A percentile compares a stretch with the other conserved stretches of the same genome.
Conservation (phyloP, 2,888 invertebrate genomes). For the Papilio demoleus region DNA sequence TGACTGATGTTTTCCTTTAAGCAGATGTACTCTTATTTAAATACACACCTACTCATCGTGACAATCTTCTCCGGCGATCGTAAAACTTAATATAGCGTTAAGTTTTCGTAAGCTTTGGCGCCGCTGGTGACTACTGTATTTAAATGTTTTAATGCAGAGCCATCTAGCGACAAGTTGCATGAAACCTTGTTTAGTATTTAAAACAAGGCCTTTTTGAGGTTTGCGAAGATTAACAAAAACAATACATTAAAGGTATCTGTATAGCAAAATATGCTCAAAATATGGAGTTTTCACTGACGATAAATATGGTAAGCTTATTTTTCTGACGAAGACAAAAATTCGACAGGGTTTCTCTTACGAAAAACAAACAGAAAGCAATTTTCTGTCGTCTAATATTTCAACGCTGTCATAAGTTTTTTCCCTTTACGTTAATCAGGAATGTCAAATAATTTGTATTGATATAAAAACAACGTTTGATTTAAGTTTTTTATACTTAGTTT, state of each 20-base stretch:
- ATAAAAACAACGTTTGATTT: slow-evolving; percentile 24
- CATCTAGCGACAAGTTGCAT: slow-evolving; percentile 42
- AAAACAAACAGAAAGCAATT: slow-evolving; percentile 55
- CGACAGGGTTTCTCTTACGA: slow-evolving; percentile 50
- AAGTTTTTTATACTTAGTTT: background rate
- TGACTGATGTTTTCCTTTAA: slow-evolving; percentile 31
- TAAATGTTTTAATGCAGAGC: slow-evolving; percentile 26
- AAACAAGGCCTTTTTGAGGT: background rate
- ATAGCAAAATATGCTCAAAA: background rate
- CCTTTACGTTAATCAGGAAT: slow-evolving; percentile 43
- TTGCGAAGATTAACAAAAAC: background rate
- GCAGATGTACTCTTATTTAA: slow-evolving; percentile 27
- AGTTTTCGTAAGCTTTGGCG: slow-evolving; percentile 39
- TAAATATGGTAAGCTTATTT: slow-evolving; percentile 31
- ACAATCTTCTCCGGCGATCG: slow-evolving; percentile 38
- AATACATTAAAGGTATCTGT: background rate
- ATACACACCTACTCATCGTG: slow-evolving; percentile 35
- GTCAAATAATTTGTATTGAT: slow-evolving; percentile 35
- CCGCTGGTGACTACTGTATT: slow-evolving; percentile 24
- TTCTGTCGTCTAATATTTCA: slow-evolving; percentile 51
- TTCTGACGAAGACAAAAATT: slow-evolving; percentile 44
- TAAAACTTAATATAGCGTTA: slow-evolving; percentile 47
- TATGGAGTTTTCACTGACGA: slow-evolving; percentile 10
- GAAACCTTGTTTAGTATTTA: background rate
- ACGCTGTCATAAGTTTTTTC: slow-evolving; percentile 46